Conservation (phyloP, 1,140 invertebrate species). For the Rhagoletis pomonella region DNA sequence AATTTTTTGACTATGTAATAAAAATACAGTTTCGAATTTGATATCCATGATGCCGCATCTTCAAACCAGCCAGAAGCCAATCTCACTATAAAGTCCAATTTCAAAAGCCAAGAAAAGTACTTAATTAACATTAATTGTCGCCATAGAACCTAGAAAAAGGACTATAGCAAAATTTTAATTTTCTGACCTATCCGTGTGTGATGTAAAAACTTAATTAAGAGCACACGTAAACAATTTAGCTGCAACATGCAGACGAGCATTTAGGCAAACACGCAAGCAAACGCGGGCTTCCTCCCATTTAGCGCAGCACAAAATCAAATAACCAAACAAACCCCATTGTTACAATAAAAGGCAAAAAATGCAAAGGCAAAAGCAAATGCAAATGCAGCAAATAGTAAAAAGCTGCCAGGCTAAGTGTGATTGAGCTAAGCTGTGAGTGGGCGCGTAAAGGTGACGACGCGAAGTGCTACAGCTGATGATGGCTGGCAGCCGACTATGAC, state of each 20-base stretch:
- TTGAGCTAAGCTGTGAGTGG: conserved; percentile 10
- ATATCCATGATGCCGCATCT: too few relatives aligned
- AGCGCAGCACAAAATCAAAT: neutral
- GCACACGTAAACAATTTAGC: neutral
- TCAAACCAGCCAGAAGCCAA: too few relatives aligned
- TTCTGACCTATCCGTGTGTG: too few relatives aligned
- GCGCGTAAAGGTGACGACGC: neutral
- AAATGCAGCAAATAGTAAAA: neutral
- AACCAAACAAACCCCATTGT: neutral
- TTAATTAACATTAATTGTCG: too few relatives aligned
- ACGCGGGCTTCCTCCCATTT: neutral
- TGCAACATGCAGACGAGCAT: neutral
- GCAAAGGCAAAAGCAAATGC: neutral
- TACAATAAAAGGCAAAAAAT: conserved; percentile 9
- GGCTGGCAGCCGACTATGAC: neutral
- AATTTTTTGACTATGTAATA: too few relatives aligned
- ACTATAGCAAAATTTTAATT: too few relatives aligned
- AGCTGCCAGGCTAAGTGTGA: neutral
- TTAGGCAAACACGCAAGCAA: neutral
- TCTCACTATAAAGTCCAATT: too few relatives aligned
- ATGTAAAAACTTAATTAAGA: neutral
- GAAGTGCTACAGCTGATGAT: neutral
- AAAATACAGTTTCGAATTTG: too few relatives aligned
- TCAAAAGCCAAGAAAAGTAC: too few relatives aligned
- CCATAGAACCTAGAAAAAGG: too few relatives aligned